Percentiles rank a stretch among this genome's conserved stretches.
phyloP scores from a whole-genome alignment of 2,888 invertebrate genomes.

The Allygus modestus region DNA sequence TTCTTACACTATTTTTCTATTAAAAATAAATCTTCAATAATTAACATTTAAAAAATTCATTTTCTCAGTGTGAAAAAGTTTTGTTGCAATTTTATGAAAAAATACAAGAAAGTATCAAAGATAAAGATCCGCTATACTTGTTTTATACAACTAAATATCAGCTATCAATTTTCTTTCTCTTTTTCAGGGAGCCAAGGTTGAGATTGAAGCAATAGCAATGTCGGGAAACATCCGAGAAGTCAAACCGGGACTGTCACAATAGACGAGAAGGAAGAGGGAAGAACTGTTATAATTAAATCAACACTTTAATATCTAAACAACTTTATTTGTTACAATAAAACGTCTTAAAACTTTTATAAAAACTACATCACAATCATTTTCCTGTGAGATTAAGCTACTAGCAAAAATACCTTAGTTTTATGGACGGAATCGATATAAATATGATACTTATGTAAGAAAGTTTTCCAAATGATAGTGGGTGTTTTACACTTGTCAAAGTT shows the following conservation, averaged over 20 bases:
- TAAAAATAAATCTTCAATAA: too few relatives aligned
- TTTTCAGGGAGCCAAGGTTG: constrained; percentile 82
- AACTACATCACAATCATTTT: constrained; percentile 40
- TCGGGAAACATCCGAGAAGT: constrained; percentile 58
- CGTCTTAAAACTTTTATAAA: constrained; percentile 40
- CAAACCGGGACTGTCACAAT: neutral
- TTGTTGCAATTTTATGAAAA: too few relatives aligned
- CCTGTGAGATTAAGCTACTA: neutral
- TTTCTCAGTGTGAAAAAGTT: too few relatives aligned
- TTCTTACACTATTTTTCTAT: too few relatives aligned
- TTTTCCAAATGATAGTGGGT: too few relatives aligned
- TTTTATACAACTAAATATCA: too few relatives aligned
- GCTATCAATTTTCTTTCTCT: neutral
- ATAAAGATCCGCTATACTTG: too few relatives aligned
- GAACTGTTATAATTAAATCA: constrained; percentile 9
- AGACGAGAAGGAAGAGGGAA: neutral
- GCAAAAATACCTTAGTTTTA: neutral
- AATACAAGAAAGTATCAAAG: too few relatives aligned
- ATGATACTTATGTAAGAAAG: too few relatives aligned
- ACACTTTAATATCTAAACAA: constrained; percentile 33
- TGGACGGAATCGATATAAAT: neutral
- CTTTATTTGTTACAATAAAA: constrained; percentile 48
- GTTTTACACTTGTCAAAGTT: too few relatives aligned
- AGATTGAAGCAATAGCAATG: constrained; percentile 88
- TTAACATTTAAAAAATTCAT: too few relatives aligned